Evolutionary conservation across 2,797 vertebrate species (phyloP).

Genomic region (Crenuchus spilurus): DNA sequence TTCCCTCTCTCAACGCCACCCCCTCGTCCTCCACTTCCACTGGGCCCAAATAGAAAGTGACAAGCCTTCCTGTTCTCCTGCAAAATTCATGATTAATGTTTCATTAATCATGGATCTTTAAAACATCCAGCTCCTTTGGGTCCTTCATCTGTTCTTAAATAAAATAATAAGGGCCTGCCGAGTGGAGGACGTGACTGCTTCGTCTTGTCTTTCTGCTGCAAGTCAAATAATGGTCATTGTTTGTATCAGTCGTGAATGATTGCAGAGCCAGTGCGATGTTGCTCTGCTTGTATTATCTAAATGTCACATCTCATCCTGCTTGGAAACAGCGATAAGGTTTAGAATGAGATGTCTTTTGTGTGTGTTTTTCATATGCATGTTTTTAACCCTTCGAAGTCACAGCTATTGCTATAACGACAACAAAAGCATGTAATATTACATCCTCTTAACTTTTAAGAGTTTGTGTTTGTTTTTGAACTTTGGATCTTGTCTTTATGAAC

Average conservation of each 20-base stretch:
- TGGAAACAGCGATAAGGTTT: conserved; percentile 45
- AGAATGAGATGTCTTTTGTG: neutral
- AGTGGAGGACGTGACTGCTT: conserved; percentile 44
- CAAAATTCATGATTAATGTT: conserved; percentile 81
- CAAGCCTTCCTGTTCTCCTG: conserved; percentile 78
- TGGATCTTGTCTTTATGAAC: too few species aligned
- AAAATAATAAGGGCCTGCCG: conserved; percentile 71
- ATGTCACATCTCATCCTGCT: conserved; percentile 69
- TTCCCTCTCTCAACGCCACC: conserved; percentile 62
- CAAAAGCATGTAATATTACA: too few species aligned
- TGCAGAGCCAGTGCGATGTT: conserved; percentile 59
- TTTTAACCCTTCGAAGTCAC: neutral
- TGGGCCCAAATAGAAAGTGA: conserved; percentile 76
- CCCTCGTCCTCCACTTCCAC: conserved; percentile 60
- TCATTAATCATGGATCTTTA: conserved; percentile 78
- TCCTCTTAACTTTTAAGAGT: too few species aligned
- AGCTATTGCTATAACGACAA: too few species aligned
- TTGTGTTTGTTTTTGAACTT: too few species aligned
- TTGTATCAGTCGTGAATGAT: conserved; percentile 72
- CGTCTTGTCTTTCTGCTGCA: neutral
- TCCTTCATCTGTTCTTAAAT: conserved; percentile 70
- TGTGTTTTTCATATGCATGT: neutral
- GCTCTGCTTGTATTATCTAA: conserved; percentile 63
- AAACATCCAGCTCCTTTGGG: conserved; percentile 72
- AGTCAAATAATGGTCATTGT: conserved; percentile 73